Base-by-base conservation (phyloP, 53 echinoderm and acorn worm genomes). In the Actinopyga echinites region DNA sequence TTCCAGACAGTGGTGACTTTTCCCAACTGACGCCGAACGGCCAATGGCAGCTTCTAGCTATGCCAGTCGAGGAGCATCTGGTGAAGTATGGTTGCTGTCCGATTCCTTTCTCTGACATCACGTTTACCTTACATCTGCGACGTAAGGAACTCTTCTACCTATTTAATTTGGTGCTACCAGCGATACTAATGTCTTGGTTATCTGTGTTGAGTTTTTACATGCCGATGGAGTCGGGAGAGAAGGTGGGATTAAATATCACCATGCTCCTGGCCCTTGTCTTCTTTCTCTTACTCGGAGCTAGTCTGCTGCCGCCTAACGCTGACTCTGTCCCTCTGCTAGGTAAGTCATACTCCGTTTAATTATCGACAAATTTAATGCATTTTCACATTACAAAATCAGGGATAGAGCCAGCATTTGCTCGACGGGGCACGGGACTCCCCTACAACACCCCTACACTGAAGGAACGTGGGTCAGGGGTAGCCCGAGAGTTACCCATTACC, bases 221-320 rank as follows among this genome's bases (percentile, higher is more conserved):
- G 35, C 95, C 95, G 64, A 86, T 88, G 13, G 92, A 90, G 33
- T 88, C 93, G 12, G 95, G 95, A 1, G 95, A 95, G 81, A 95
- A 95, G 77, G 89, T 95, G 2, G 95, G 95, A 19, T 79, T 95
- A 45, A 95, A 93, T 86, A 95, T 95, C 84, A 95, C 92, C 59
- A 86, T 93, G 0, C 74, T 95, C 44, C 88, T 95, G 17, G 90
- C 95, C 1, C 89, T 95, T 31, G 91, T 95, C 49, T 95, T 95
- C 87, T 95, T 90, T 44, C 75, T 95, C 79, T 82, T 95, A 2
- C 91, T 95, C 4, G 93, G 93, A 0, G 95, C 95, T 2, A 88
- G 85, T 77, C 89, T 95, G 31, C 83, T 95, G 38, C 95, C 95
- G 36, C 95, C 95, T 1, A 95, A 92, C 21, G 92, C 95, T 9